These are phyloP conservation scores for Pollenia labialis DNA, from an alignment of 2,888 invertebrate genomes.

Conservation along the genomic window DNA sequence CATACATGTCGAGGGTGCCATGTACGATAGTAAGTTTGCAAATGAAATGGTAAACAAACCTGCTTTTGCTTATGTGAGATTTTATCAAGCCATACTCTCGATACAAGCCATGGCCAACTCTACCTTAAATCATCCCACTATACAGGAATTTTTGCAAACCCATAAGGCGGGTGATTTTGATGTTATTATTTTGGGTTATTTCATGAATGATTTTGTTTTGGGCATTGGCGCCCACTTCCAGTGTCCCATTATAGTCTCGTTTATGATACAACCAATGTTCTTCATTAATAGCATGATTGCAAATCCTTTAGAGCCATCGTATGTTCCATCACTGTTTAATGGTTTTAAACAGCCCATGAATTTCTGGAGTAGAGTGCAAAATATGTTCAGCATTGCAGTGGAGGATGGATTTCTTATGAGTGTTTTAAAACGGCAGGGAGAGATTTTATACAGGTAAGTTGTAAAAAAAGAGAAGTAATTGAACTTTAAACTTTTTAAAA, in stretches of 20 bases:
- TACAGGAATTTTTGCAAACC: conserved; percentile 74
- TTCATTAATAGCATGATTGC: conserved; percentile 76
- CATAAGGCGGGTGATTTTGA: conserved; percentile 77
- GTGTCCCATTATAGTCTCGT: conserved; percentile 79
- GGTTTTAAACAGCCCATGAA: conserved; percentile 73
- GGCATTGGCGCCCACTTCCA: conserved; percentile 81
- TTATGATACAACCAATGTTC: conserved; percentile 75
- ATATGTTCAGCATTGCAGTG: conserved; percentile 65
- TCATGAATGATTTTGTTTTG: conserved; percentile 80
- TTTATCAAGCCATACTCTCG: conserved; percentile 24
- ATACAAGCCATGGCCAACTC: conserved; percentile 58
- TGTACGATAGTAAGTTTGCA: conserved; percentile 53
- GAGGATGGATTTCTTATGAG: conserved; percentile 40
- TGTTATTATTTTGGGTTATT: conserved; percentile 79
- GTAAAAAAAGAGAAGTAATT: too few relatives aligned
- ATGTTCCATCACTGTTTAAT: conserved; percentile 76
- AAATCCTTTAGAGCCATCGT: conserved; percentile 78
- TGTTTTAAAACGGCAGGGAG: conserved; percentile 29
- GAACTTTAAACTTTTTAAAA: too few relatives aligned
- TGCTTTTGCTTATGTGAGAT: conserved; percentile 65
- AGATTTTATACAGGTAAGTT: conserved; percentile 65
- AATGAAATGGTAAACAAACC: conserved; percentile 69
- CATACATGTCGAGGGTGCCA: conserved; percentile 60
- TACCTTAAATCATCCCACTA: conserved; percentile 47
- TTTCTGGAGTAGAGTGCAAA: conserved; percentile 75